phyloP scores from a whole-genome alignment of 2,797 vertebrate species.

The Takifugu rubripes region DNA sequence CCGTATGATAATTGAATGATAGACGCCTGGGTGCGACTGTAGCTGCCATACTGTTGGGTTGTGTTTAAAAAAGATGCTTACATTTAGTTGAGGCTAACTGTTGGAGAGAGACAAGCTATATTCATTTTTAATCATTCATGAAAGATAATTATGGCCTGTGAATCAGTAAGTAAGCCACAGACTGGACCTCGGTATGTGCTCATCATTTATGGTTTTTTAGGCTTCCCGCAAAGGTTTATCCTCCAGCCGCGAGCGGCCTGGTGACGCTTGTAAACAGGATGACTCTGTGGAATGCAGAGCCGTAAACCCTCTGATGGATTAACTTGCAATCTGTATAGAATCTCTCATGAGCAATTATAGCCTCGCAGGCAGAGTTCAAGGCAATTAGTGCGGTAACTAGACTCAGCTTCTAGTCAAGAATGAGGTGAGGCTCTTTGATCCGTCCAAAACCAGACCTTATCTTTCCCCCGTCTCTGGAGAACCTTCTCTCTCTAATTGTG shows the following conservation, averaged over 20 bases:
- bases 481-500: constrained; percentile 28
- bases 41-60: constrained; percentile 6
- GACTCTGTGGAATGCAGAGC: constrained; percentile 48
- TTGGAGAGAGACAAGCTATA: constrained; percentile 58
- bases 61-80: no score
- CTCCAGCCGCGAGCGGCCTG: constrained; percentile 28
- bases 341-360: constrained; percentile 71
- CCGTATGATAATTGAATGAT: constrained; percentile 2
- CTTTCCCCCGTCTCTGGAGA: constrained; percentile 41
- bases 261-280: constrained; percentile 51
- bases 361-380: constrained; percentile 54
- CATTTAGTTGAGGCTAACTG: no score
- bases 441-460: constrained; percentile 54
- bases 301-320: constrained; percentile 57
- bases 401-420: constrained; percentile 55
- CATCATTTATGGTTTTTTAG: constrained; percentile 12
- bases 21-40: constrained; percentile 13
- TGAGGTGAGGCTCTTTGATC: constrained; percentile 60
- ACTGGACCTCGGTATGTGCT: not conserved
- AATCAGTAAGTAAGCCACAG: constrained; percentile 46
- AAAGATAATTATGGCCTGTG: constrained; percentile 47
- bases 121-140: constrained; percentile 72
- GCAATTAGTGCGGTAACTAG: constrained; percentile 62
- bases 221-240: constrained; percentile 25
- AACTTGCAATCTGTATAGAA: constrained; percentile 60